Conservation (phyloP, 1,140 invertebrate genomes). For the Melitaea cinxia region DNA sequence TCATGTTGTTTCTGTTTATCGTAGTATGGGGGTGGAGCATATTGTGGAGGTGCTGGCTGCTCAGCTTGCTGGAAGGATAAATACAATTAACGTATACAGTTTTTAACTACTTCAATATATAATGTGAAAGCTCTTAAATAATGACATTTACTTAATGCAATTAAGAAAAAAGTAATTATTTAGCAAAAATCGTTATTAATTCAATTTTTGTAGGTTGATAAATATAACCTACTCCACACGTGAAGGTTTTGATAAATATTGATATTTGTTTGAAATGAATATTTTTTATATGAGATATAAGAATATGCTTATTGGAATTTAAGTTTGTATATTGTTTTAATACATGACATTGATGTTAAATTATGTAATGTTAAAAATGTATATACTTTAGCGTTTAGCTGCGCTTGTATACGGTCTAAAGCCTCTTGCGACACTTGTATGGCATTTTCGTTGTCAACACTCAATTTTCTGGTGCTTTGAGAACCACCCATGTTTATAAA, state of each 20-base stretch:
- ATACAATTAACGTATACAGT: background rate
- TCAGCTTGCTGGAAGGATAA: slow-evolving; percentile 57
- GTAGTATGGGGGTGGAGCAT: slow-evolving; percentile 58
- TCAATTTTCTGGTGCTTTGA: slow-evolving; percentile 73
- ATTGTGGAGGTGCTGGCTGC: slow-evolving; percentile 51
- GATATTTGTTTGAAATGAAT: too few relatives aligned
- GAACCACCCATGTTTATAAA: slow-evolving; percentile 75
- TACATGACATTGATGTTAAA: slow-evolving; percentile 75
- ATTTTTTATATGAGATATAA: too few relatives aligned
- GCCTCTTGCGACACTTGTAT: slow-evolving; percentile 76
- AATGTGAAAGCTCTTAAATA: too few relatives aligned
- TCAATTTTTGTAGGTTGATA: too few relatives aligned
- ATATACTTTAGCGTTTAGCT: slow-evolving; percentile 69
- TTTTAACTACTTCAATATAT: too few relatives aligned
- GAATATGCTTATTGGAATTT: slow-evolving; percentile 18
- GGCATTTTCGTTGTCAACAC: slow-evolving; percentile 73
- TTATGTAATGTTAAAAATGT: slow-evolving; percentile 73
- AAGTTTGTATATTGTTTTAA: slow-evolving; percentile 52
- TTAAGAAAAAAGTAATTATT: too few relatives aligned
- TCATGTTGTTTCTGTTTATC: slow-evolving; percentile 56
- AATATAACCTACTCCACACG: background rate
- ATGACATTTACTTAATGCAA: too few relatives aligned
- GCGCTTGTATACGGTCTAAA: slow-evolving; percentile 72
- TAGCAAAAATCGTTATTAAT: too few relatives aligned
- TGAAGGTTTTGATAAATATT: too few relatives aligned